Percentiles rank a stretch among this genome's conserved stretches.
These are phyloP conservation scores for Nematopogon swammerdamellus DNA, from an alignment of 2,888 invertebrate species.

Conservation along the genomic window DNA sequence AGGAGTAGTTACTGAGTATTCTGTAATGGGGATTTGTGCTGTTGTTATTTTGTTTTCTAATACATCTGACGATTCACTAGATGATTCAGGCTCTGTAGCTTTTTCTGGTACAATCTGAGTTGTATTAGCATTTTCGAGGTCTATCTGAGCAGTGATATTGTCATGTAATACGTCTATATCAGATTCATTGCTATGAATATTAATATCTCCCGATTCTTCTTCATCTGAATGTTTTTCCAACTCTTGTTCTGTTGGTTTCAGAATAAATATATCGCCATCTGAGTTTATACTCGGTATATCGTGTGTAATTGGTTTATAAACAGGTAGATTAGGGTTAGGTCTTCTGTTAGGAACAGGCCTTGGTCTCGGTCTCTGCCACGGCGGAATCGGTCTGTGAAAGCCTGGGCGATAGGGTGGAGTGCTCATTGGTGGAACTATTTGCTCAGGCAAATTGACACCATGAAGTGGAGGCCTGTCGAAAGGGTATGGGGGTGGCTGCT, in stretches of 20 bases:
- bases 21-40: conserved; percentile 16
- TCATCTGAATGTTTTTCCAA: conserved; percentile 13
- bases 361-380: conserved; percentile 65
- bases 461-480: conserved; percentile 69
- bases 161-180: conserved; percentile 15
- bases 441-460: conserved; percentile 71
- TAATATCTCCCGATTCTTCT: conserved; percentile 11
- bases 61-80: neutral
- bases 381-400: conserved; percentile 58
- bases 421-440: conserved; percentile 60
- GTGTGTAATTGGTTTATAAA: conserved; percentile 61
- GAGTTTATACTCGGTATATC: conserved; percentile 23
- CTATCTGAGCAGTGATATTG: conserved; percentile 7
- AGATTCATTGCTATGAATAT: conserved; percentile 8
- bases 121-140: conserved; percentile 9
- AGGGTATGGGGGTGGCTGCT: conserved; percentile 67
- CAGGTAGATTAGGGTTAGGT: conserved; percentile 53
- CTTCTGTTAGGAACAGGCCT: conserved; percentile 47
- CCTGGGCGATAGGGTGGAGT: conserved; percentile 54
- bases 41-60: conserved; percentile 13
- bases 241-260: conserved; percentile 25
- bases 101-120: conserved; percentile 23
- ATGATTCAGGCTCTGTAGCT: conserved; percentile 8
- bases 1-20: conserved; percentile 10
- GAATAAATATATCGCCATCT: conserved; percentile 21